Conservation (phyloP, 1,140 invertebrate genomes). For the Monomorium pharaonis region DNA sequence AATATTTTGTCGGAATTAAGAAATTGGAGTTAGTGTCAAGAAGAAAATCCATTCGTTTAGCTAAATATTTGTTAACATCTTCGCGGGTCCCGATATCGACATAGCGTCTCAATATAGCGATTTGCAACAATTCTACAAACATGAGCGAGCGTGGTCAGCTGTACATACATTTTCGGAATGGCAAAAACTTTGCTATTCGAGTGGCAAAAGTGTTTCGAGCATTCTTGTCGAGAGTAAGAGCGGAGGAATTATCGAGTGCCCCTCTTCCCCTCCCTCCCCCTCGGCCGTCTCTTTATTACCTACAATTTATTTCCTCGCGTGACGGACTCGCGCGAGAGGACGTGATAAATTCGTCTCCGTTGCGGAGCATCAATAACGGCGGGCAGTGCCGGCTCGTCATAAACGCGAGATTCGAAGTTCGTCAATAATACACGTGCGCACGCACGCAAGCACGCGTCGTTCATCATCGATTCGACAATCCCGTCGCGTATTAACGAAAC, state of each 20-base stretch:
- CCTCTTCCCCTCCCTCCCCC: too few relatives aligned
- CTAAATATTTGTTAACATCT: slow-evolving; percentile 1
- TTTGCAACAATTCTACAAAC: not conserved
- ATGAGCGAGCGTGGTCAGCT: not conserved
- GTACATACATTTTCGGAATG: not conserved
- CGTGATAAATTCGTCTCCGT: not conserved
- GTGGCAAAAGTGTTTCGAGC: not conserved
- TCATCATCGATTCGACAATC: not conserved
- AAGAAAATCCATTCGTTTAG: not conserved
- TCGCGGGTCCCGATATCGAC: not conserved
- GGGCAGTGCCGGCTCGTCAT: not conserved
- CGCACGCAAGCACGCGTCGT: slow-evolving; percentile 15
- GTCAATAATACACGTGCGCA: not conserved
- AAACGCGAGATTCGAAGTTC: not conserved
- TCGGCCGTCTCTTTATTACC: not conserved
- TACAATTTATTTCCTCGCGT: not conserved
- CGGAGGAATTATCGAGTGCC: not conserved
- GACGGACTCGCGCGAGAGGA: not conserved
- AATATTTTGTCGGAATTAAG: not conserved
- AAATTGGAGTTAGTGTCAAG: not conserved
- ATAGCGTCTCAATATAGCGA: not conserved
- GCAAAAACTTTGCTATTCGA: not conserved
- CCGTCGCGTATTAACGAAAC: not conserved
- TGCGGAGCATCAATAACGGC: not conserved
- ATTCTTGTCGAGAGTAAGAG: not conserved